These are phyloP conservation scores for Calephelis virginiensis DNA, from an alignment of 1,140 invertebrate species.

Conservation along the genomic window DNA sequence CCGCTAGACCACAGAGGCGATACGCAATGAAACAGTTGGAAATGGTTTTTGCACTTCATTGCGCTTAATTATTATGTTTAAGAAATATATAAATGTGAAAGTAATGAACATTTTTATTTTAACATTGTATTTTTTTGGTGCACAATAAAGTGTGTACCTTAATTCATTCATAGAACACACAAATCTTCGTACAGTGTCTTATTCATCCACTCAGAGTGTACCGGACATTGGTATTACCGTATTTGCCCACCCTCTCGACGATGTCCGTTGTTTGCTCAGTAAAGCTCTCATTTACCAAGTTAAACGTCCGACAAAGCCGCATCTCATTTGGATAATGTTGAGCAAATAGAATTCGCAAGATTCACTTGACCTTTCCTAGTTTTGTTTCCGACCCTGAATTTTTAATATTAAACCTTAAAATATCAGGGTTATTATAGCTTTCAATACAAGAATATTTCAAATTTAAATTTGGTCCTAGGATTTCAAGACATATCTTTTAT, in stretches of 20 bases:
- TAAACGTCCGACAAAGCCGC: slow-evolving; percentile 52
- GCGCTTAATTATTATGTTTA: no score
- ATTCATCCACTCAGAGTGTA: neutral
- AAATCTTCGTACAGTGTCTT: slow-evolving; percentile 6
- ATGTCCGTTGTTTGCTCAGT: slow-evolving; percentile 50
- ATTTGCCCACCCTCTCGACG: slow-evolving; percentile 37
- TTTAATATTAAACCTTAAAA: slow-evolving; percentile 6
- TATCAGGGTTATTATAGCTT: neutral
- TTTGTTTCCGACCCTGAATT: slow-evolving; percentile 10
- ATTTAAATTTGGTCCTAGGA: no score
- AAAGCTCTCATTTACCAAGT: slow-evolving; percentile 62
- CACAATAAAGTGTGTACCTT: no score
- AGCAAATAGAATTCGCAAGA: slow-evolving; percentile 48
- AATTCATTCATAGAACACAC: neutral
- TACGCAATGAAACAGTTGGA: no score
- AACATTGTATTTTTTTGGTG: no score
- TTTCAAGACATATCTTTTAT: no score
- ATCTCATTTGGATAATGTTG: slow-evolving; percentile 65
- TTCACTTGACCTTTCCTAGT: slow-evolving; percentile 7
- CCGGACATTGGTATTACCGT: slow-evolving; percentile 27
- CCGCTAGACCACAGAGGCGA: no score
- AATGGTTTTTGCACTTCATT: no score
- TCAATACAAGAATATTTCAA: no score
- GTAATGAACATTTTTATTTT: no score
- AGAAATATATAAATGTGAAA: no score